A percentile compares a stretch with the other conserved stretches of the same genome.
These are phyloP conservation scores for Acropora tenuis DNA, from an alignment of 64 coral and sea anemone genomes.

Conservation along the genomic window DNA sequence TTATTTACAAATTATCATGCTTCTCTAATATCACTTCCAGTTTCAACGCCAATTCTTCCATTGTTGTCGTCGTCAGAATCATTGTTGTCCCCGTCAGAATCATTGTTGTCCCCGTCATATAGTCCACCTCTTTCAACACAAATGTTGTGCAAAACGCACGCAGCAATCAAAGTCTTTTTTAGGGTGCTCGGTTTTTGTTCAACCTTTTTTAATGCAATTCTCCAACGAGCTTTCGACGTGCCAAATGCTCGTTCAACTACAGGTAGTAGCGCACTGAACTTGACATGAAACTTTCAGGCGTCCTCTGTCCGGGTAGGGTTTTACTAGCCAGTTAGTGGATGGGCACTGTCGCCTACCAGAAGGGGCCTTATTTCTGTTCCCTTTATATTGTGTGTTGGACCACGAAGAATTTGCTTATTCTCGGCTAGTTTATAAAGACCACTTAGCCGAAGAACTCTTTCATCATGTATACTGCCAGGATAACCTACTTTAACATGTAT, in stretches of 20 bases:
- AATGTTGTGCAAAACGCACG: slow-evolving; percentile 61
- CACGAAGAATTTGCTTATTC: neutral
- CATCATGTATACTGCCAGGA: too few relatives aligned
- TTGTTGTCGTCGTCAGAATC: neutral
- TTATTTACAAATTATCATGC: neutral
- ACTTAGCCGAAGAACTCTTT: neutral
- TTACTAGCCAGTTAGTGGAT: too few relatives aligned
- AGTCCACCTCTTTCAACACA: neutral
- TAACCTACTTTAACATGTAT: too few relatives aligned
- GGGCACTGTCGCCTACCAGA: too few relatives aligned
- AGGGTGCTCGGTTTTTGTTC: slow-evolving; percentile 13
- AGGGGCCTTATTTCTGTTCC: too few relatives aligned
- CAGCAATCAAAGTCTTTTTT: slow-evolving; percentile 24
- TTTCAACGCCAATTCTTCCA: neutral
- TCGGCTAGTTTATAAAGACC: neutral
- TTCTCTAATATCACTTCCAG: neutral
- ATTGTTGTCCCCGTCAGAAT: slow-evolving; percentile 5
- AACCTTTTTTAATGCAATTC: slow-evolving; percentile 57
- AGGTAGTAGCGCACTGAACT: too few relatives aligned
- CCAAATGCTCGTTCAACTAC: slow-evolving; percentile 65
- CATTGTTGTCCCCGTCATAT: neutral
- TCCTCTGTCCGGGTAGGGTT: neutral
- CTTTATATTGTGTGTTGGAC: too few relatives aligned
- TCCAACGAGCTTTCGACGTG: slow-evolving; percentile 43
- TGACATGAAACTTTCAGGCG: slow-evolving; percentile 7